Conservation (phyloP, 2,113 vertebrate genomes). For the Aldabrachelys gigantea region DNA sequence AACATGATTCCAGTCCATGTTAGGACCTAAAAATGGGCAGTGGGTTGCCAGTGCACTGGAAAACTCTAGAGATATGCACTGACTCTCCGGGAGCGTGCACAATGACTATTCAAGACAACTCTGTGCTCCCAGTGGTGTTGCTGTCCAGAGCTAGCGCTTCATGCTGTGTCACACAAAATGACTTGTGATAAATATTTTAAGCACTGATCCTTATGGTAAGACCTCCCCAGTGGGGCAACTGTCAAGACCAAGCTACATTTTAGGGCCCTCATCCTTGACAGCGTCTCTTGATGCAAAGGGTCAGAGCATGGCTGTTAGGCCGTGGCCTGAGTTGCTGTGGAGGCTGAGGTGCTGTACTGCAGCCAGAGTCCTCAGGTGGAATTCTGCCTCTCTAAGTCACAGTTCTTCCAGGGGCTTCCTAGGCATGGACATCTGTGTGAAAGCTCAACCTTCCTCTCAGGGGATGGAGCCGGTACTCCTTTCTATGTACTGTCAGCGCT, state of each 20-base stretch:
- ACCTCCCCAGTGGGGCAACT: not conserved
- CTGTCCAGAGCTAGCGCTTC: not conserved
- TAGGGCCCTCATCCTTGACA: not conserved
- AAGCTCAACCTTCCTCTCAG: not conserved
- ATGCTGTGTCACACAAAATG: not conserved
- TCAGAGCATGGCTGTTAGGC: not conserved
- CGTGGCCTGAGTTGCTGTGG: not conserved
- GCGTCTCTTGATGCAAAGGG: not conserved
- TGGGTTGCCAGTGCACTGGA: fast-evolving
- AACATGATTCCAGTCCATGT: not conserved
- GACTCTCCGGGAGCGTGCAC: not conserved
- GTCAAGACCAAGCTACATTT: not conserved
- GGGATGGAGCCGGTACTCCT: not conserved
- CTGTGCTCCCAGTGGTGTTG: not conserved
- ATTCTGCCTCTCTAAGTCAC: not conserved
- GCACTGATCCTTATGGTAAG: not conserved
- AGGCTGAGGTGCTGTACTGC: not conserved
- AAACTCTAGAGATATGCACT: not conserved
- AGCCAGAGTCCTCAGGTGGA: not conserved
- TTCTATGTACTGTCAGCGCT: not conserved
- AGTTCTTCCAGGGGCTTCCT: not conserved
- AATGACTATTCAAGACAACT: not conserved
- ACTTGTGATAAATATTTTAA: not conserved
- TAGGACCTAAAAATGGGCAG: not conserved
- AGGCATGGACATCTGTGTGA: not conserved